These are phyloP conservation scores for Cataglyphis livida DNA, from an alignment of 2,888 invertebrate genomes.

Conservation along the genomic window DNA sequence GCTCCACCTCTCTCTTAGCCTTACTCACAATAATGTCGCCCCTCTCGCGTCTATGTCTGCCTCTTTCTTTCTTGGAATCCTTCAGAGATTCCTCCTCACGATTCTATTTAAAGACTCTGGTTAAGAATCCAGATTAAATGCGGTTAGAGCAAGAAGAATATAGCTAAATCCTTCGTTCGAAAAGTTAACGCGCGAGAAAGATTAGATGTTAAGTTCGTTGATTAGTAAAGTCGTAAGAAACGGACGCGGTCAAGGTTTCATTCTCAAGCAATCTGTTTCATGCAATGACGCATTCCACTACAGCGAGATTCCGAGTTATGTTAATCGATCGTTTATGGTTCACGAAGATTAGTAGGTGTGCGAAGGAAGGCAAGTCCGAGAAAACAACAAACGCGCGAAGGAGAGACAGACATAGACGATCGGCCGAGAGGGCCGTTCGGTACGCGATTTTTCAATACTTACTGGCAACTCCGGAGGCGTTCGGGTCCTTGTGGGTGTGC, in stretches of 20 bases:
- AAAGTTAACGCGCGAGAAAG: conserved; percentile 57
- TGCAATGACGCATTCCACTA: conserved; percentile 37
- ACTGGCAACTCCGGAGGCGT: conserved; percentile 95
- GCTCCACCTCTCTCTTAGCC: conserved; percentile 66
- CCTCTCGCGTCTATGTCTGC: conserved; percentile 65
- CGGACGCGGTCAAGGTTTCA: conserved; percentile 41
- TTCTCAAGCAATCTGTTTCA: conserved; percentile 43
- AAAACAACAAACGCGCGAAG: background rate
- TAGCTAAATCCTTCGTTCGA: conserved; percentile 37
- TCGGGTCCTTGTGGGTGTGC: conserved; percentile 97
- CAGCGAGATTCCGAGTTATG: conserved; percentile 22
- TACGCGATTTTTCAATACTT: conserved; percentile 87
- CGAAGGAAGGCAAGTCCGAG: conserved; percentile 36
- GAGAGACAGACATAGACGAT: conserved; percentile 43
- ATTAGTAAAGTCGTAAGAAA: conserved; percentile 21
- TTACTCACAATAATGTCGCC: conserved; percentile 70
- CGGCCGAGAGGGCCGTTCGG: conserved; percentile 46
- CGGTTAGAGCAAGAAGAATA: conserved; percentile 57
- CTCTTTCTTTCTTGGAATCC: conserved; percentile 55
- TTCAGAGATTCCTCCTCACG: conserved; percentile 30
- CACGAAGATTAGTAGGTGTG: conserved; percentile 41
- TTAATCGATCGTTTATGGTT: conserved; percentile 46
- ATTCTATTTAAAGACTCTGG: conserved; percentile 29
- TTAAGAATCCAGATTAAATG: conserved; percentile 60
- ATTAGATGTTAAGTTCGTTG: conserved; percentile 35